Conservation (phyloP, 2,113 vertebrate species). For the Cervus canadensis region DNA sequence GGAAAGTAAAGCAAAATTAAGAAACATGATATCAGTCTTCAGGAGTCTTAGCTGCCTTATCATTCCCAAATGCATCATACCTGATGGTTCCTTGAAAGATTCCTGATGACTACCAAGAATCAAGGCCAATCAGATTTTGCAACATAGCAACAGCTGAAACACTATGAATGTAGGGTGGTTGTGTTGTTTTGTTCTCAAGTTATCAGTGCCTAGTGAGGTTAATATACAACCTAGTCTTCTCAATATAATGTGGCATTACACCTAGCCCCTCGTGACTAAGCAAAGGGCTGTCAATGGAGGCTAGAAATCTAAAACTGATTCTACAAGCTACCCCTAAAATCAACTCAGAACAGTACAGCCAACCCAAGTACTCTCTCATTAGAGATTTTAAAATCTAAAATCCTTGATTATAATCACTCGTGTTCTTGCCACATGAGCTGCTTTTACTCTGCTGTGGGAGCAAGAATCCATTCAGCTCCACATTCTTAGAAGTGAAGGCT, state of each 20-base stretch:
- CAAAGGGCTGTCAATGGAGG: not conserved
- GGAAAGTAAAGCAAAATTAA: not conserved
- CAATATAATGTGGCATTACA: not conserved
- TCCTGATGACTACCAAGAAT: slow-evolving; percentile 20
- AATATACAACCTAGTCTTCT: not conserved
- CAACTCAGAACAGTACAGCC: not conserved
- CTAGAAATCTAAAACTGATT: not conserved
- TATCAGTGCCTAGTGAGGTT: slow-evolving; percentile 9
- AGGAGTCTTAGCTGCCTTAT: not conserved
- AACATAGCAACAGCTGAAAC: slow-evolving; percentile 25
- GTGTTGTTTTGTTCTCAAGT: not conserved
- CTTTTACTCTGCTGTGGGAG: not conserved
- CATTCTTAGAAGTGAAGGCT: not conserved
- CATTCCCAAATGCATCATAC: not conserved
- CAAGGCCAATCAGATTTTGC: not conserved
- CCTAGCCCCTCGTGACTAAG: not conserved
- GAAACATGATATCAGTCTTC: not conserved
- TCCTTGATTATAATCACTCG: not conserved
- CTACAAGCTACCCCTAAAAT: slow-evolving; percentile 36
- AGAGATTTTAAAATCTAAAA: not conserved
- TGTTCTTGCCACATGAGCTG: not conserved
- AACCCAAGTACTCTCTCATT: not conserved
- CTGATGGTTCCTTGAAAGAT: slow-evolving; percentile 33
- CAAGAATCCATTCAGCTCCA: not conserved
- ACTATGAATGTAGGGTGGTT: not conserved